These are phyloP conservation scores for Acleris literana DNA, from an alignment of 2,888 invertebrate species.

Conservation along the genomic window DNA sequence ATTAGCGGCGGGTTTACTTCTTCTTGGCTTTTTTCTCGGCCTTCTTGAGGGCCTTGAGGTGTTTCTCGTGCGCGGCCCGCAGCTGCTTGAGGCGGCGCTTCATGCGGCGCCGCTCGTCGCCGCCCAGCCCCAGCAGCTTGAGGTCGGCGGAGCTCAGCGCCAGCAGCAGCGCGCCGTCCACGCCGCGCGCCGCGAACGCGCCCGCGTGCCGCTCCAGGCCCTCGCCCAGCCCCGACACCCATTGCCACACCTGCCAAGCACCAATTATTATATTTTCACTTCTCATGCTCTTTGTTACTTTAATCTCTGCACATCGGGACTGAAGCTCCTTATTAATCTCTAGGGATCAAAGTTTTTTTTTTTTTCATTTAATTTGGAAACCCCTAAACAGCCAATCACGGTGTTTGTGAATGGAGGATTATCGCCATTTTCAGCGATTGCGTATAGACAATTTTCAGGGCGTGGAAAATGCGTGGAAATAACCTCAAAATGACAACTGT, in stretches of 20 bases:
- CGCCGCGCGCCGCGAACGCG: conserved; percentile 93
- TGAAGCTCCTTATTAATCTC: too few species aligned
- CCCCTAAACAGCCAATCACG: too few species aligned
- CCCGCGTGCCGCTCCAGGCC: conserved; percentile 94
- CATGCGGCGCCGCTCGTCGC: conserved; percentile 90
- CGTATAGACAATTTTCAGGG: too few species aligned
- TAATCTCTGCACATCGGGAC: too few species aligned
- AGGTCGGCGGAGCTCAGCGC: conserved; percentile 95
- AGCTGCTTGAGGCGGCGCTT: conserved; percentile 94
- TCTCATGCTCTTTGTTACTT: too few species aligned
- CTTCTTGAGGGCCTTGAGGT: conserved; percentile 93
- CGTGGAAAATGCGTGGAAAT: too few species aligned
- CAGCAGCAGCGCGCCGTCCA: conserved; percentile 93
- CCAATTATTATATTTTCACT: too few species aligned
- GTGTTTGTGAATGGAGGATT: too few species aligned
- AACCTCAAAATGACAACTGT: too few species aligned
- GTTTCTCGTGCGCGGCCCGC: conserved; percentile 91
- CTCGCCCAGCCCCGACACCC: conserved; percentile 92
- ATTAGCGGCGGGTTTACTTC: conserved; percentile 71
- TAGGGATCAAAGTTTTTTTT: too few species aligned
- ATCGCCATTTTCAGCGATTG: too few species aligned
- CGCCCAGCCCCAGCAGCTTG: conserved; percentile 91
- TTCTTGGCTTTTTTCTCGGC: conserved; percentile 92
- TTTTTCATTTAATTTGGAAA: too few species aligned
- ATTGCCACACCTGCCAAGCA: conserved; percentile 91